Base-by-base conservation (phyloP, 2,113 vertebrate species). In the Osmerus eperlanus region DNA sequence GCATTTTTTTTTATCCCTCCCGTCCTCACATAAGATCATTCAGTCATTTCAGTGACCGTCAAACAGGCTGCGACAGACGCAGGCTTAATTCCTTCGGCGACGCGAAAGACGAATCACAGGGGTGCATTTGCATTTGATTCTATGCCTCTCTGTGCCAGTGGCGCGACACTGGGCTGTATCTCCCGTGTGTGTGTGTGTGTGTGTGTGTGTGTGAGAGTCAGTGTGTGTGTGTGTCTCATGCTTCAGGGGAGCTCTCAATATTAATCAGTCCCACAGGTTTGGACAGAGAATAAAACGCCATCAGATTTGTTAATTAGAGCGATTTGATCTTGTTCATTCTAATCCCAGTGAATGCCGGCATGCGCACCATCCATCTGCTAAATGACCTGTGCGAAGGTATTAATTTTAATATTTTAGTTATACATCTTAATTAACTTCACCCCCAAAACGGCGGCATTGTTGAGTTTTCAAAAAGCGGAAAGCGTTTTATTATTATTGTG, bases 401-500 rank as follows among this genome's bases (percentile, higher is more conserved):
- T 89, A 84, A 86, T 87, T 83, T 72, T 73, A 67, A 80, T 79
- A 73, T 81, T 77, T 82, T 78, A 63, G 73, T 82, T 82, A 78
- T 81, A 82, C 59, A 77, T 86, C 88, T 88, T 89, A 88, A 88
- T 90, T 81, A 88, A 84, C 85, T 67, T 75, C 73, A 41, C 19
- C 74, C 61, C 78, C 73, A 66, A 71, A 52, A 59, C 66, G 59
- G 21, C 65, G 56, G 79, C 78, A 55, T 77, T 72, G 77, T 47
- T 70, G 53, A 75, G 52, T 82, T 79, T n/a, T n/a, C n/a, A n/a
- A n/a, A n/a, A n/a, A n/a, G 58, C 74, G 71, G 29, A 73, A 75
- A 69, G n/a, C 11, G 3, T 25, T 1, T 82, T 15, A 72, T 69
- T 81, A 4, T 69, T 28, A 41, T 52, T 59, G 36, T n/a, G n/a